Base-by-base conservation (phyloP, 2,113 vertebrate genomes). In the Procavia capensis region DNA sequence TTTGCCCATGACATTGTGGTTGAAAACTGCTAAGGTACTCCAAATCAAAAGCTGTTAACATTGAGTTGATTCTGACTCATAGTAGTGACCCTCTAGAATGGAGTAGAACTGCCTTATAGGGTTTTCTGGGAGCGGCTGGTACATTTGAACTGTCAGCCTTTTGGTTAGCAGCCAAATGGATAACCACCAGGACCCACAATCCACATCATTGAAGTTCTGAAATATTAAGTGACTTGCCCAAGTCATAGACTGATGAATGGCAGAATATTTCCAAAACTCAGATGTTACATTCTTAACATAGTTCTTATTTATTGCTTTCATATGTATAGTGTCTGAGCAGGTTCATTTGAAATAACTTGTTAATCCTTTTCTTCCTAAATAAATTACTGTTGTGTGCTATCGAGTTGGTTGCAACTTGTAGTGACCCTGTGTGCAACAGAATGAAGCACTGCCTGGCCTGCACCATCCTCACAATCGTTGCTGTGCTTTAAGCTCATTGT, bases 291-390 rank as follows among this genome's bases (percentile, higher is more conserved):
- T 95, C 83, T 29, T 91, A 72, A 89, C 27, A 93, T n/a, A 74
- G 34, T 76, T 85, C 80, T 91, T 93, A 85, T 27, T 91, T 90
- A 29, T 92, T 72, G 4, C 45, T 89, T 93, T 79, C 25, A 29
- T 76, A 91, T 88, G 17, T 66, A n/a, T 92, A 43, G 25, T 83
- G 4, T 94, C 19, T 82, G 7, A 63, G 54, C 47, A 88, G 7
- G 11, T 68, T 92, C 66, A 90, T 92, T 43, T 88, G 76, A 95
- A 91, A 81, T 86, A 22, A 95, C 57, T 59, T 95, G 70, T 84
- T 74, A 92, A 66, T 92, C 64, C 34, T 94, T 84, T 85, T 6
- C 63, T 94, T 92, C 74, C 39, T 80, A 88, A 88, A 61, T 86
- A 89, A 92, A 43, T 95, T 72, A 3, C 17, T 54, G 50, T 54